A percentile compares a stretch with the other conserved stretches of the same genome.
phyloP scores from a whole-genome alignment of 2,888 invertebrate genomes.

The Cephus pulcher region DNA sequence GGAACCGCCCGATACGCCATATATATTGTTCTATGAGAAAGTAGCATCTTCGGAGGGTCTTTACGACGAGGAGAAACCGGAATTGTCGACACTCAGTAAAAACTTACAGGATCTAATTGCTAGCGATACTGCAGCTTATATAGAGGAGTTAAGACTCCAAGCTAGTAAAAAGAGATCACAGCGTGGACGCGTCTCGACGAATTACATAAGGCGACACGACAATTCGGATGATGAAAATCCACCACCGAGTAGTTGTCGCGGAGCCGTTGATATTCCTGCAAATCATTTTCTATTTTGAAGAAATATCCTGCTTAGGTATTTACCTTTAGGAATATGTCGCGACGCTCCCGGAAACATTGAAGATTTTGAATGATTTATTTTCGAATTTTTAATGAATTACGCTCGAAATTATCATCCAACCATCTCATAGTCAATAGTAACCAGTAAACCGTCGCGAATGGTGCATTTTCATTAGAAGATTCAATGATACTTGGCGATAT shows the following conservation, averaged over 20 bases:
- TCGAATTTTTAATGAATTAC: background rate
- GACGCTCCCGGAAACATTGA: background rate
- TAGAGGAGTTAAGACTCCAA: slow-evolving; percentile 50
- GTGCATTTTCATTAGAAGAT: background rate
- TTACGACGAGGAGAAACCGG: slow-evolving; percentile 51
- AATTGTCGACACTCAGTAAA: slow-evolving; percentile 48
- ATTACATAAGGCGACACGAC: slow-evolving; percentile 45
- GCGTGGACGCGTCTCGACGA: slow-evolving; percentile 24
- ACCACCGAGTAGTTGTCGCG: slow-evolving; percentile 70
- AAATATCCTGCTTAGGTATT: background rate
- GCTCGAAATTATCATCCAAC: slow-evolving; percentile 14
- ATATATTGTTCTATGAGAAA: slow-evolving; percentile 80
- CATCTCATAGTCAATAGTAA: background rate
- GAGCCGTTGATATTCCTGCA: slow-evolving; percentile 57
- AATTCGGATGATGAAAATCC: slow-evolving; percentile 68
- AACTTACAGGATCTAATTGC: slow-evolving; percentile 53
- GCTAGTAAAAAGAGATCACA: slow-evolving; percentile 44
- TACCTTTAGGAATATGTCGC: background rate
- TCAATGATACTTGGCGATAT: background rate
- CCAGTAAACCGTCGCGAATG: background rate
- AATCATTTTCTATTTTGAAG: slow-evolving; percentile 50
- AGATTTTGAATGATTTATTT: background rate
- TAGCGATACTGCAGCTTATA: slow-evolving; percentile 47
- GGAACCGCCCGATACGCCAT: slow-evolving; percentile 82
- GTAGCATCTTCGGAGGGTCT: slow-evolving; percentile 50